Base-by-base conservation (phyloP, 1,140 invertebrate species). In the Eupeodes corollae region DNA sequence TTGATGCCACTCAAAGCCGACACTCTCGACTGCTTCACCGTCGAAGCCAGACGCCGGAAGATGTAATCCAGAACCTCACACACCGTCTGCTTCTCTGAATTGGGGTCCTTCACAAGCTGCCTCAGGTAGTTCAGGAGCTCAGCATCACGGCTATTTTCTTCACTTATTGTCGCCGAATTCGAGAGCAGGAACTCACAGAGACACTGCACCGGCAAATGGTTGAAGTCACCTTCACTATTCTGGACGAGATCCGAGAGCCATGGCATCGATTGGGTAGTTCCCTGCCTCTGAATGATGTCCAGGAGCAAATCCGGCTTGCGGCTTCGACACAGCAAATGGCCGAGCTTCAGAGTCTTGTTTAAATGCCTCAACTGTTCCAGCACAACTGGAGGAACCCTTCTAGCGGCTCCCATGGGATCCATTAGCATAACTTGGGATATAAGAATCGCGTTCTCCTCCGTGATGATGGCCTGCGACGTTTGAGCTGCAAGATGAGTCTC, bases 181-280 rank as follows among this genome's bases (percentile, higher is more conserved):
- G 88, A 90, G 1, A 95, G 76, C 18, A 97, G 73, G 70, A 96
- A 97, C 70, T 97, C 93, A 73, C 93, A 97, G 6, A 98, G 74
- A 70, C 93, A 96, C 58, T 96, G 92, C 18, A 97, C 91, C 0
- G 93, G 93, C 9, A 98, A 53, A 42, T 69, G 61, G 52, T 57
- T 63, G 16, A 66, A 66, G 40, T 67, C 68, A 63, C 78, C 75
- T 59, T 94, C 90, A 55, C 86, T 90, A 52, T 86, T 91, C 53
- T 93, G 86, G 12, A 98, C 88, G 30, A 98, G 70, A 65, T 95
- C 91, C 12, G 91, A 90, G 33, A 98, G 73, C 93, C 93, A 98
- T 5, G 93, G 91, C 91, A 98, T 95, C 16, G 92, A 88, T 51
- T 90, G 87, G 15, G 83, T 85, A 11, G 88, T 84, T 51, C 88